Conservation (phyloP, 2,797 vertebrate species). For the Enteromius afrohamiltoni region DNA sequence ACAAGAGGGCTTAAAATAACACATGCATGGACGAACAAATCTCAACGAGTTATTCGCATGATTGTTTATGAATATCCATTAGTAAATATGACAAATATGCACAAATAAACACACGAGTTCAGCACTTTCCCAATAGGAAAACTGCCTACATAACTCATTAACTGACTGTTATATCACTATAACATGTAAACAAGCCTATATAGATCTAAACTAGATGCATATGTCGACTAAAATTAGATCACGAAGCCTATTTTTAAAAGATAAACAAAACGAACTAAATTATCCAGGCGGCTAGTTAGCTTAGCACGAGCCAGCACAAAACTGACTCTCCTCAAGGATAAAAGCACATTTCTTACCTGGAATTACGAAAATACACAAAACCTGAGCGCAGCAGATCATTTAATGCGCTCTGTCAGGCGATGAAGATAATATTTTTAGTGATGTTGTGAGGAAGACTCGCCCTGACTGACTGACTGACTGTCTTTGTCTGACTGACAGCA, state of each 20-base stretch:
- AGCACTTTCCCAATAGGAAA: constrained; percentile 12
- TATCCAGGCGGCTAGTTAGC: constrained; percentile 36
- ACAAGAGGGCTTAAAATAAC: constrained; percentile 1
- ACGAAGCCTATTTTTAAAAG: neutral
- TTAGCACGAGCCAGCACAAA: constrained; percentile 46
- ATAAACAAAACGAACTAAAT: constrained; percentile 33
- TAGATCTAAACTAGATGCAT: constrained; percentile 16
- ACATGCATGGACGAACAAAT: neutral
- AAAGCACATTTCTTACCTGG: constrained; percentile 57
- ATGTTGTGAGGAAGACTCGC: constrained; percentile 51
- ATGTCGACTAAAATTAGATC: neutral
- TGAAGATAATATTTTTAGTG: constrained; percentile 56
- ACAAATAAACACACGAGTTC: constrained; percentile 2
- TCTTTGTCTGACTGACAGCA: constrained; percentile 88
- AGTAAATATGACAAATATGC: neutral
- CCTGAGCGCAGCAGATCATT: constrained; percentile 60
- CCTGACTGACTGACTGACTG: constrained; percentile 75
- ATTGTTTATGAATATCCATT: neutral
- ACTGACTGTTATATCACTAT: constrained; percentile 1
- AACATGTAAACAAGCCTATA: constrained; percentile 62
- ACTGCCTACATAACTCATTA: neutral
- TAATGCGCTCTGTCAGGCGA: constrained; percentile 52
- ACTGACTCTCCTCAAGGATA: constrained; percentile 36
- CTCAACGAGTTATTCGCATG: neutral
- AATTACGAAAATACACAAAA: constrained; percentile 51